Evolutionary conservation across 2,888 invertebrate genomes (phyloP), one percentile per base, ranked within the genome.

Genomic region (Drosophila parthenogenetica): DNA sequence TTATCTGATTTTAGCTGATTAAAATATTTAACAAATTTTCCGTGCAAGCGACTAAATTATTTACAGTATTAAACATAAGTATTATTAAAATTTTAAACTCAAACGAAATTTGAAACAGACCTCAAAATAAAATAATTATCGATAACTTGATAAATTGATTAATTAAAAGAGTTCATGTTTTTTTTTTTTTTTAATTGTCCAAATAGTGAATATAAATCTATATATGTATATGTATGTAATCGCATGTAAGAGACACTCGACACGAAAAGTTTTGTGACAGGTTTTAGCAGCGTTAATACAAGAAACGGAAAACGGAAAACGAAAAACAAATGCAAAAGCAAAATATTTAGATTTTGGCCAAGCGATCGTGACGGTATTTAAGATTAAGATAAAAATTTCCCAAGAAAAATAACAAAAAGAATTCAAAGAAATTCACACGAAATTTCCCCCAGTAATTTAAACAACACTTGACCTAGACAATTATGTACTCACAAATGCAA

Each of bases 361-460:
- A 42, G 54, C 54, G 54, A 43, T 54, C 32, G 32, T 54, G 54
- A 60, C 71, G 17, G 17, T 53, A 54, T 29, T 63, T 81, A 80
- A 62, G 58, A 69, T 78, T 87, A 81, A 83, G 80, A 66, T 29
- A 50, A 42, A 49, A 55, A 54, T 13, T 7, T 5, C 22, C 39
- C 25, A n/a, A 55, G 39, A 13, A 35, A 35, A 43, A 19, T 13
- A 5, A 49, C 14, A 39, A 48, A 55, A 39, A 49, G 11, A 39
- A n/a, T n/a, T n/a, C n/a, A n/a, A n/a, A n/a, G n/a, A n/a, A n/a
- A 54, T 11, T 16, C 61, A 43, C 61, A 40, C 45, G 46, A 39
- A 53, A 46, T 11, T 32, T 25, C 55, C 11, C 35, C 35, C 40
- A 45, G 55, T 54, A 75, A 49, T 49, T 62, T 48, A 55, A 59